Evolutionary conservation across 2,888 invertebrate species (phyloP).

Genomic region (Netelia virgata): DNA sequence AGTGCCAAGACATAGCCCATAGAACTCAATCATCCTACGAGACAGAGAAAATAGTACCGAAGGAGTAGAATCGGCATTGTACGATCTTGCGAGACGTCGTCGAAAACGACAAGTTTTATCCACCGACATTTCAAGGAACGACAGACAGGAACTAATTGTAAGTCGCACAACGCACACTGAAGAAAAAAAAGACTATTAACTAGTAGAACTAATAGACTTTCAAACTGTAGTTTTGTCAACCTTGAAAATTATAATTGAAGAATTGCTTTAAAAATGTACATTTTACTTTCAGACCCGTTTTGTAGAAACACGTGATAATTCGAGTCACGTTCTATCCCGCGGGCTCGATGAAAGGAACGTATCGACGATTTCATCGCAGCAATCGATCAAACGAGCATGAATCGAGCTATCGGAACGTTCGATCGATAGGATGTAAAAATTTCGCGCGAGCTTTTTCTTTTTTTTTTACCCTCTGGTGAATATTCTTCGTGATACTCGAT

Average conservation of each 20-base stretch:
- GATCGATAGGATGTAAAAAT: conserved; percentile 6
- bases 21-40: neutral
- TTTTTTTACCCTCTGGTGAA: conserved; percentile 1
- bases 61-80: neutral
- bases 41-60: neutral
- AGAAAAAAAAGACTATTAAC: conserved; percentile 20
- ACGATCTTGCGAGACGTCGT: conserved; percentile 27
- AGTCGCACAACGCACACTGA: conserved; percentile 30
- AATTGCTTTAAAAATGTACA: conserved; percentile 17
- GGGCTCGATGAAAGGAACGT: conserved; percentile 26
- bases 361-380: conserved; percentile 39
- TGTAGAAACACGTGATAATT: neutral
- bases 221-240: conserved; percentile 20
- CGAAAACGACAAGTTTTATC: conserved; percentile 44
- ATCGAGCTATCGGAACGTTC: conserved; percentile 24
- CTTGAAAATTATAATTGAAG: conserved; percentile 34
- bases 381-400: conserved; percentile 41
- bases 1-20: neutral
- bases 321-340: conserved; percentile 9
- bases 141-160: neutral
- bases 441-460: conserved; percentile 56
- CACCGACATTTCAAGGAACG: neutral
- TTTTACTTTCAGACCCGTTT: conserved; percentile 27
- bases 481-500: conserved; percentile 54
- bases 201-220: conserved; percentile 10